Conservation (phyloP, 2,888 invertebrate species). For the Dexiosoma caninum region DNA sequence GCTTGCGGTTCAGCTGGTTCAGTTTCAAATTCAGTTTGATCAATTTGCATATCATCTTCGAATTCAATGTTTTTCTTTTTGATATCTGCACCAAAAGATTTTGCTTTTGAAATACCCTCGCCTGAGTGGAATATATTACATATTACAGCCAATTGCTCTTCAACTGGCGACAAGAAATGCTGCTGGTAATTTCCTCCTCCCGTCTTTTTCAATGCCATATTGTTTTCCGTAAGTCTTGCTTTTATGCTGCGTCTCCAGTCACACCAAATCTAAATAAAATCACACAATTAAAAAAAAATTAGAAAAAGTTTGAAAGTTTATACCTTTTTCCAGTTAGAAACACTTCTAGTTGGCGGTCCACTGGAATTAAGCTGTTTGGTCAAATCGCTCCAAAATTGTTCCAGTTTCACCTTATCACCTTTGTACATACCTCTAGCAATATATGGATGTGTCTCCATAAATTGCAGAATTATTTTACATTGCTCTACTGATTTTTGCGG, state of each 20-base stretch:
- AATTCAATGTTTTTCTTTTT: not conserved
- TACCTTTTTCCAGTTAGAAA: conserved; percentile 19
- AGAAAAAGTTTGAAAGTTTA: not conserved
- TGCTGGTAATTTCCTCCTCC: conserved; percentile 9
- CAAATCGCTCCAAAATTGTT: conserved; percentile 12
- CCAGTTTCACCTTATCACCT: conserved; percentile 11
- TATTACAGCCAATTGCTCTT: not conserved
- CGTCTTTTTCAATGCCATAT: not conserved
- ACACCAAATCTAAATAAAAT: conserved; percentile 22
- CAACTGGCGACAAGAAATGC: conserved; percentile 9
- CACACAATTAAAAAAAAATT: not conserved
- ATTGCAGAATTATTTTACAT: conserved; percentile 13
- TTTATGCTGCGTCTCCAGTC: conserved; percentile 16
- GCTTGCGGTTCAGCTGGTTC: not conserved
- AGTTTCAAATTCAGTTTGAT: not conserved
- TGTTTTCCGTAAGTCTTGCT: conserved; percentile 8
- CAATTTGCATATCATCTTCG: not conserved
- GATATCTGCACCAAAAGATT: not conserved
- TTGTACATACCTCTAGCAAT: conserved; percentile 17
- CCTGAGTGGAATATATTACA: conserved; percentile 10
- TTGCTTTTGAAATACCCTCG: conserved; percentile 21
- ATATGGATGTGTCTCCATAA: conserved; percentile 23
- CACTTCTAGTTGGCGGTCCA: conserved; percentile 26
- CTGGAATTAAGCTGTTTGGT: conserved; percentile 3
- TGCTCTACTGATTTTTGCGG: not conserved